phyloP scores from a whole-genome alignment of 2,797 vertebrate species.

The Bryconaethiops microstoma region DNA sequence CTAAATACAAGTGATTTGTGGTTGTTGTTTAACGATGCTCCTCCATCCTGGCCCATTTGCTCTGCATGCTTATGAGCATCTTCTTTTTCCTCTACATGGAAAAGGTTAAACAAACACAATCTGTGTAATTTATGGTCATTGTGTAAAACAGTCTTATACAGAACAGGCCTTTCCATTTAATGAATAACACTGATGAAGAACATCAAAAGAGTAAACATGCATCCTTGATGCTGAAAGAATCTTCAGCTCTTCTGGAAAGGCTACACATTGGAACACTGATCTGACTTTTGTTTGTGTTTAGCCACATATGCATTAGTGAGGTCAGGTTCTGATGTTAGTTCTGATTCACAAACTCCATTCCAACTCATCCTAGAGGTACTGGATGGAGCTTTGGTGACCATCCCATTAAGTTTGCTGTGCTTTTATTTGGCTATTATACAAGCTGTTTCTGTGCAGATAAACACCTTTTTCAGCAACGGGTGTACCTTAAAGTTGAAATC shows the following conservation, averaged over 20 bases:
- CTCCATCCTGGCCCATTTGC: not conserved
- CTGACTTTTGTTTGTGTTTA: no score
- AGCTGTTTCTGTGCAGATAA: not conserved
- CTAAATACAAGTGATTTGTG: not conserved
- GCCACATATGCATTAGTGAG: no score
- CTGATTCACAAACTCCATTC: no score
- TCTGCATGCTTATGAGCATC: conserved; percentile 20
- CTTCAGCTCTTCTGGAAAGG: no score
- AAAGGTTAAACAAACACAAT: conserved; percentile 50
- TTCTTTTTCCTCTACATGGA: not conserved
- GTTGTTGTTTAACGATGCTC: not conserved
- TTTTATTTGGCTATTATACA: no score
- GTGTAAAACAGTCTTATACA: conserved; percentile 44
- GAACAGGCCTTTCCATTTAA: conserved; percentile 35
- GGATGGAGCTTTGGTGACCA: no score
- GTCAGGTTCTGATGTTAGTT: no score
- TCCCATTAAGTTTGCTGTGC: no score
- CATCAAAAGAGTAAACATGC: conserved; percentile 31
- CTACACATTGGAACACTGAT: no score
- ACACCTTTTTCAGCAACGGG: not conserved
- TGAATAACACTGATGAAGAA: conserved; percentile 44
- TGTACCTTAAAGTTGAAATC: not conserved
- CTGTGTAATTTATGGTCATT: conserved; percentile 31
- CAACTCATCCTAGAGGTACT: no score
- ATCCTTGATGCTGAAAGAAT: no score